Percentiles rank a stretch among this genome's conserved stretches.
Evolutionary conservation across 37 sponge, comb jelly and placozoan species (phyloP).

Genomic region (Axinella damicornis): DNA sequence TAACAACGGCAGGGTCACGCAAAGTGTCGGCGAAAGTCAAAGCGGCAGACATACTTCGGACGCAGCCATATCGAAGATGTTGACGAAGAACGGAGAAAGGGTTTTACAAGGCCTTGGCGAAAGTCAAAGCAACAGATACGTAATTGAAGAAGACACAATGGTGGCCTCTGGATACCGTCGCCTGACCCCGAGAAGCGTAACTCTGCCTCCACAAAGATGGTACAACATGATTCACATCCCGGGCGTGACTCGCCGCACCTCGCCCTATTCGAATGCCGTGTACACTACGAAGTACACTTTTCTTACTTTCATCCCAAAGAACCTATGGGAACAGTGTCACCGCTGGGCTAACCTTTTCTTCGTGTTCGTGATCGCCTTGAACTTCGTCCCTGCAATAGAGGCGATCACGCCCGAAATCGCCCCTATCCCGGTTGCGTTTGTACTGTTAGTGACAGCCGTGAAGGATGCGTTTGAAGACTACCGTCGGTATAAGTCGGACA

Average conservation of each 20-base stretch:
- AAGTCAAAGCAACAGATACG: too few relatives aligned
- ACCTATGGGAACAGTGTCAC: constrained; percentile 91
- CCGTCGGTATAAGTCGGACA: constrained; percentile 74
- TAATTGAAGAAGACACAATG: too few relatives aligned
- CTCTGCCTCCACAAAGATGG: constrained; percentile 35
- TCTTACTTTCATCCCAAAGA: constrained; percentile 85
- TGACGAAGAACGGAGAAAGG: too few relatives aligned
- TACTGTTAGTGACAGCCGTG: constrained; percentile 70
- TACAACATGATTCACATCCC: constrained; percentile 40
- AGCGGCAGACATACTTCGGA: too few relatives aligned
- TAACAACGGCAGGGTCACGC: too few relatives aligned
- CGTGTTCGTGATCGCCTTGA: constrained; percentile 78
- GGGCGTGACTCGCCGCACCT: constrained; percentile 24
- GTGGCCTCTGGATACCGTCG: background rate
- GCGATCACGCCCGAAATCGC: constrained; percentile 76
- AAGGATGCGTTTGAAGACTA: constrained; percentile 89
- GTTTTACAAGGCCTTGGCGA: too few relatives aligned
- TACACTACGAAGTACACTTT: constrained; percentile 87
- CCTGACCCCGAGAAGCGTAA: constrained; percentile 24
- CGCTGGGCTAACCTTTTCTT: constrained; percentile 88
- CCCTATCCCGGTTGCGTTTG: constrained; percentile 72
- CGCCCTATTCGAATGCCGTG: constrained; percentile 55
- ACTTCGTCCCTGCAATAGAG: constrained; percentile 76
- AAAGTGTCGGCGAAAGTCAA: too few relatives aligned
- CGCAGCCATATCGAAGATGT: too few relatives aligned